These are phyloP conservation scores for Noctua fimbriata DNA, from an alignment of 2,888 invertebrate species.

Conservation along the genomic window DNA sequence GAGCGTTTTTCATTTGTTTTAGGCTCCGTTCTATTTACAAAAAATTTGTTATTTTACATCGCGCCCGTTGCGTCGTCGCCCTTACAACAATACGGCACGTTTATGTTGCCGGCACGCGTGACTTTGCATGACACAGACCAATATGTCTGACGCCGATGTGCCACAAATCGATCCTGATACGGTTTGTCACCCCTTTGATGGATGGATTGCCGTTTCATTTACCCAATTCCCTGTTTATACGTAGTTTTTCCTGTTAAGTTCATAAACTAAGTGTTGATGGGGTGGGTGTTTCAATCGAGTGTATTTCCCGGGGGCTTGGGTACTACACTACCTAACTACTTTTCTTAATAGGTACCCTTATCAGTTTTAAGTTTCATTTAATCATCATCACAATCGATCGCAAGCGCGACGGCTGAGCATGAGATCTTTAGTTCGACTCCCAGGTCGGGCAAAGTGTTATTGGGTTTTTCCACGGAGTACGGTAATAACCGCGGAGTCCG, in stretches of 20 bases:
- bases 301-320: conserved; percentile 4
- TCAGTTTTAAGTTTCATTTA: background rate
- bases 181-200: conserved; percentile 72
- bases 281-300: background rate
- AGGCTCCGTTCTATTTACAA: background rate
- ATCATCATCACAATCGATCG: background rate
- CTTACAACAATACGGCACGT: conserved; percentile 49
- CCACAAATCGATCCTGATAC: conserved; percentile 73
- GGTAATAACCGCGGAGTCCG: no score
- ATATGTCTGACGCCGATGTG: conserved; percentile 70
- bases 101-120: conserved; percentile 72
- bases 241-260: conserved; percentile 55
- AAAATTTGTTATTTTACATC: background rate
- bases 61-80: conserved; percentile 17
- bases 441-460: no score
- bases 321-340: background rate
- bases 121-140: conserved; percentile 75
- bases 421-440: no score
- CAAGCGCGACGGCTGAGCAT: no score
- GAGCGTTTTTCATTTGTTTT: background rate
- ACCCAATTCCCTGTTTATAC: conserved; percentile 68
- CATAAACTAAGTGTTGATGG: conserved; percentile 35
- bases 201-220: conserved; percentile 74
- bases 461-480: no score
- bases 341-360: background rate